Conservation (phyloP, 2,113 vertebrate genomes). For the Onychorhynchus coronatus region DNA sequence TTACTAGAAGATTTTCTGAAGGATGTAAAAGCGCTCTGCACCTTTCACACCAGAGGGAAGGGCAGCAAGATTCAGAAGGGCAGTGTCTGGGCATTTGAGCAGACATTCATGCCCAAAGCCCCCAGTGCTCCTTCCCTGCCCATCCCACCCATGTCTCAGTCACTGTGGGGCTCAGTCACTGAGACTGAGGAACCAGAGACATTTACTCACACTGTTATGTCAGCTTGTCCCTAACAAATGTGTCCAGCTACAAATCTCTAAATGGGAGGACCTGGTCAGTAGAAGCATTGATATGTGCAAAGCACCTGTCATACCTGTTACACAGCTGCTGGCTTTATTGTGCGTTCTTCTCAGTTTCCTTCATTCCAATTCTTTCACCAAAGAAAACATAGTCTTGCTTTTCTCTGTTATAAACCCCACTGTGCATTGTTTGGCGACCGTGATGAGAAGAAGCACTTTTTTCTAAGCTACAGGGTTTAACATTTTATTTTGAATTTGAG, state of each 20-base stretch:
- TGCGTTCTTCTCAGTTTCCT: not conserved
- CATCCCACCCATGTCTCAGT: accelerated
- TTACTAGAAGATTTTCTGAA: not conserved
- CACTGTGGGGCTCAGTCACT: not conserved
- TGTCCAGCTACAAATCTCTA: not conserved
- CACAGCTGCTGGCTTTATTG: not conserved
- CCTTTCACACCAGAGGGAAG: accelerated
- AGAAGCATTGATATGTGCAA: not conserved
- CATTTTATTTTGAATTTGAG: not conserved
- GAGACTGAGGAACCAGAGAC: not conserved
- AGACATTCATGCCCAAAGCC: accelerated
- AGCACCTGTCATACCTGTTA: not conserved
- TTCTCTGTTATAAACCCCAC: not conserved
- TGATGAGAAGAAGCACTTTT: not conserved
- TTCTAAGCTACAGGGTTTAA: not conserved
- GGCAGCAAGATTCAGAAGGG: not conserved
- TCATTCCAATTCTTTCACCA: not conserved
- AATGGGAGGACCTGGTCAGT: accelerated
- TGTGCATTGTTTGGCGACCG: not conserved
- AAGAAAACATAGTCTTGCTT: not conserved
- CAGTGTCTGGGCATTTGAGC: accelerated
- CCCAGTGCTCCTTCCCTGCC: accelerated
- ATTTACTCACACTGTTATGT: accelerated
- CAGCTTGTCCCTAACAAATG: not conserved
- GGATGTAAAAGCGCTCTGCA: not conserved